phyloP scores from a whole-genome alignment of 2,888 invertebrate genomes.

The Lycophotia porphyrea region DNA sequence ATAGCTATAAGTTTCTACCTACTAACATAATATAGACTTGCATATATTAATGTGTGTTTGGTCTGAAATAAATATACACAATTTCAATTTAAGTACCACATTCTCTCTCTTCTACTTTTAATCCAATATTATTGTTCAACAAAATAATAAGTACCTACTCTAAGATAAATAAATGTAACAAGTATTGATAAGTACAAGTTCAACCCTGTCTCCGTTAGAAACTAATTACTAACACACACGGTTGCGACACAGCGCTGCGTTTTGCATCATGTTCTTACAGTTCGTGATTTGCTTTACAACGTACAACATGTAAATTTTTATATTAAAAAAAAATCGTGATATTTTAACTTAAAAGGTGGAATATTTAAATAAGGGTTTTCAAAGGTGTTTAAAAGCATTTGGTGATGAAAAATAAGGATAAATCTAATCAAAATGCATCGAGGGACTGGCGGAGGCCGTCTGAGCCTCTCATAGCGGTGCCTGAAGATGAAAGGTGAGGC shows the following conservation, averaged over 20 bases:
- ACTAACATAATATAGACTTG: too few species aligned
- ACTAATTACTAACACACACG: conserved; percentile 81
- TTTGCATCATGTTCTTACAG: conserved; percentile 73
- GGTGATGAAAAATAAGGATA: conserved; percentile 84
- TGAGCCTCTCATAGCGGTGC: conserved; percentile 85
- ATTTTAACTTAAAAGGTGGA: conserved; percentile 6
- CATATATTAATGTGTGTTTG: too few species aligned
- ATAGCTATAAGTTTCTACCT: too few species aligned
- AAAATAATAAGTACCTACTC: background rate
- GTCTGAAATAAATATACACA: too few species aligned
- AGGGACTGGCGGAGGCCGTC: conserved; percentile 84
- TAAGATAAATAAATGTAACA: conserved; percentile 11
- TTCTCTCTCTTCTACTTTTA: background rate
- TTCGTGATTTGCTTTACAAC: conserved; percentile 72
- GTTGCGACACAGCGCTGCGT: conserved; percentile 64
- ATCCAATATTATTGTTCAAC: background rate
- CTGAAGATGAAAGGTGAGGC: conserved; percentile 89
- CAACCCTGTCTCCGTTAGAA: conserved; percentile 75
- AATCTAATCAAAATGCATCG: conserved; percentile 81
- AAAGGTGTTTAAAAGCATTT: conserved; percentile 47
- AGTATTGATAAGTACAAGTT: conserved; percentile 55
- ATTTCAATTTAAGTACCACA: too few species aligned
- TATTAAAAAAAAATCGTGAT: conserved; percentile 17
- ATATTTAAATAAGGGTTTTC: conserved; percentile 4
- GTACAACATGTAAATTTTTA: conserved; percentile 70